phyloP scores from a whole-genome alignment of 2,888 invertebrate genomes.

The Drosophila limbata region DNA sequence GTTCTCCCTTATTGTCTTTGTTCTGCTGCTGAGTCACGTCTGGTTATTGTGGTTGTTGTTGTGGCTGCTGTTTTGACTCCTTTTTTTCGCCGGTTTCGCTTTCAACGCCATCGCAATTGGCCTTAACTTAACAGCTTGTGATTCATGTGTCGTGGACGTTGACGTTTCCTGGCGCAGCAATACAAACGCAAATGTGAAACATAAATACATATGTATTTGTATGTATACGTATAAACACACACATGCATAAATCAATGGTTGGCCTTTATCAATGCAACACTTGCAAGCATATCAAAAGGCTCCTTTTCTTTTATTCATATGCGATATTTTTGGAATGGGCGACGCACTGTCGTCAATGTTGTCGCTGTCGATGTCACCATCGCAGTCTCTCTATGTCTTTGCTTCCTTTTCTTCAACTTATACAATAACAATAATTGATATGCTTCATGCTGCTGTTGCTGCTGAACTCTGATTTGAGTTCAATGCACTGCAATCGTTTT shows the following conservation, averaged over 20 bases:
- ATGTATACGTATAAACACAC: slow-evolving; percentile 1
- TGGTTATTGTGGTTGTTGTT: slow-evolving; percentile 17
- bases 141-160: slow-evolving; percentile 46
- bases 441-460: slow-evolving; percentile 36
- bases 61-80: slow-evolving; percentile 50
- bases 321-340: slow-evolving; percentile 52
- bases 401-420: slow-evolving; percentile 35
- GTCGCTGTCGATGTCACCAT: slow-evolving; percentile 6
- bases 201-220: not conserved
- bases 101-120: slow-evolving; percentile 61
- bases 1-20: slow-evolving; percentile 30
- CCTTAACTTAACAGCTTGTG: slow-evolving; percentile 46
- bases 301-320: slow-evolving; percentile 34
- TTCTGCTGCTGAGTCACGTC: slow-evolving; percentile 60
- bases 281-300: slow-evolving; percentile 46
- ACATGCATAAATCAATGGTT: slow-evolving; percentile 28
- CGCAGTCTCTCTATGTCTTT: slow-evolving; percentile 9
- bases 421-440: slow-evolving; percentile 72
- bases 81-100: slow-evolving; percentile 60
- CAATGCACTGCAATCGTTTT: slow-evolving; percentile 52
- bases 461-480: slow-evolving; percentile 52
- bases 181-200: slow-evolving; percentile 29
- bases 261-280: slow-evolving; percentile 48
- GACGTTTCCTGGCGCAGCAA: slow-evolving; percentile 32
- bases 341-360: slow-evolving; percentile 33